phyloP scores from a whole-genome alignment of 2,797 vertebrate genomes.

The Hephaestus fuliginosus region DNA sequence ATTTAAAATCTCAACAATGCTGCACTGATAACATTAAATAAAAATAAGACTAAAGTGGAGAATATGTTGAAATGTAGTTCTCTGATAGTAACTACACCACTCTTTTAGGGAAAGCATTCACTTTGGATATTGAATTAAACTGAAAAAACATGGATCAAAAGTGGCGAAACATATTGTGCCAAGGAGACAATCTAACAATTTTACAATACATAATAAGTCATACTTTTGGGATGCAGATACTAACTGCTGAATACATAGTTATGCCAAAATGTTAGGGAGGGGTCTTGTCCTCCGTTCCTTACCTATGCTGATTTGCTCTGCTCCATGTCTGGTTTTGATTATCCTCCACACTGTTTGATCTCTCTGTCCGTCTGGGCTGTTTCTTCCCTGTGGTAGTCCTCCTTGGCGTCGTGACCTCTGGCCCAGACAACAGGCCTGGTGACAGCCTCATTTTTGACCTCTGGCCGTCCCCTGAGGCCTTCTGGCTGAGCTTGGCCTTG shows the following conservation, averaged over 20 bases:
- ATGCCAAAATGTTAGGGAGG: no score
- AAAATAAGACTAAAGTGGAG: not conserved
- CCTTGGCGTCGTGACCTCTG: constrained; percentile 87
- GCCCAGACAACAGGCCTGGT: constrained; percentile 83
- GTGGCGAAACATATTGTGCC: no score
- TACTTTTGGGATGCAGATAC: not conserved
- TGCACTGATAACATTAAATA: not conserved
- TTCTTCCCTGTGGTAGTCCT: constrained; percentile 93
- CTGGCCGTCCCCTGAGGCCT: constrained; percentile 90
- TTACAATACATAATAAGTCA: not conserved
- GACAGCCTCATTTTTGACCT: constrained; percentile 91
- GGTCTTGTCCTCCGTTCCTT: not conserved
- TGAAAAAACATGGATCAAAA: not conserved
- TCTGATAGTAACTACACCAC: not conserved
- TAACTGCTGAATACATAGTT: not conserved
- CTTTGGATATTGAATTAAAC: not conserved
- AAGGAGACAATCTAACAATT: not conserved
- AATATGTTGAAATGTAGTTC: not conserved
- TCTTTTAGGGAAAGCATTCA: not conserved
- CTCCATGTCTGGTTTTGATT: constrained; percentile 82
- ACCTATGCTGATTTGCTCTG: constrained; percentile 77
- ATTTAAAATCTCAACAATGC: not conserved
- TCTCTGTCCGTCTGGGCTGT: constrained; percentile 93
- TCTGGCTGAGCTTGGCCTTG: constrained; percentile 91
- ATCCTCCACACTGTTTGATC: constrained; percentile 90